phyloP scores from a whole-genome alignment of 2,888 invertebrate species.

The Scaptomyza caliginosa region DNA sequence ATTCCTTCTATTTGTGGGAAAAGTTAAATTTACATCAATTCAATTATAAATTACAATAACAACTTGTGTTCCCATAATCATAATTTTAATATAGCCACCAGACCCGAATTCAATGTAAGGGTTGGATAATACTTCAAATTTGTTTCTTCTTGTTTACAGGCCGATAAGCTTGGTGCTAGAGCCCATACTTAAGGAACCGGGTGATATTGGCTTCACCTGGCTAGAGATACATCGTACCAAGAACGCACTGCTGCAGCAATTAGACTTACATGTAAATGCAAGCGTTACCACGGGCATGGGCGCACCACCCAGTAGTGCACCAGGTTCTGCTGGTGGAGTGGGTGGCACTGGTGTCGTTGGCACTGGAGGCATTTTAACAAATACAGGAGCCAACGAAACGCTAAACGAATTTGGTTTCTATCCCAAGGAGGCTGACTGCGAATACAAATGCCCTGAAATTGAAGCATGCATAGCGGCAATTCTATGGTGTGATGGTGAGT shows the following conservation, averaged over 20 bases:
- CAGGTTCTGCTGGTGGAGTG: constrained; percentile 33
- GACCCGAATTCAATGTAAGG: constrained; percentile 21
- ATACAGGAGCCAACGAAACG: constrained; percentile 81
- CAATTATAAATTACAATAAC: no score
- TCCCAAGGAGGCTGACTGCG: constrained; percentile 85
- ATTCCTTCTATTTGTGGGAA: no score
- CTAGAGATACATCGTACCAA: constrained; percentile 89
- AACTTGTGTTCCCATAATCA: no score
- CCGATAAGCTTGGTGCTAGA: constrained; percentile 88
- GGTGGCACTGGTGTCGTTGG: constrained; percentile 56
- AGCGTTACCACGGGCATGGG: constrained; percentile 74
- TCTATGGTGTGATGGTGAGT: constrained; percentile 90
- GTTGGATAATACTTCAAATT: no score
- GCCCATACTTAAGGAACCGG: constrained; percentile 89
- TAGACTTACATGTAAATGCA: constrained; percentile 84
- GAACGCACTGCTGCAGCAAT: constrained; percentile 87
- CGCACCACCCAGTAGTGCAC: constrained; percentile 26
- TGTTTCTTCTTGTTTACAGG: constrained; percentile 70
- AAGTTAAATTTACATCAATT: no score
- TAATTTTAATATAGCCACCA: no score
- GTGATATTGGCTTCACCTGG: constrained; percentile 91
- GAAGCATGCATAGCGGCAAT: constrained; percentile 90
- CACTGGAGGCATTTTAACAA: constrained; percentile 35
- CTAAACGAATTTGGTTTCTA: constrained; percentile 84
- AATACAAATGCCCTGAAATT: constrained; percentile 89